Percentiles rank a stretch among this genome's conserved stretches.
phyloP scores from a whole-genome alignment of 2,797 vertebrate genomes.

The Chelonia mydas region DNA sequence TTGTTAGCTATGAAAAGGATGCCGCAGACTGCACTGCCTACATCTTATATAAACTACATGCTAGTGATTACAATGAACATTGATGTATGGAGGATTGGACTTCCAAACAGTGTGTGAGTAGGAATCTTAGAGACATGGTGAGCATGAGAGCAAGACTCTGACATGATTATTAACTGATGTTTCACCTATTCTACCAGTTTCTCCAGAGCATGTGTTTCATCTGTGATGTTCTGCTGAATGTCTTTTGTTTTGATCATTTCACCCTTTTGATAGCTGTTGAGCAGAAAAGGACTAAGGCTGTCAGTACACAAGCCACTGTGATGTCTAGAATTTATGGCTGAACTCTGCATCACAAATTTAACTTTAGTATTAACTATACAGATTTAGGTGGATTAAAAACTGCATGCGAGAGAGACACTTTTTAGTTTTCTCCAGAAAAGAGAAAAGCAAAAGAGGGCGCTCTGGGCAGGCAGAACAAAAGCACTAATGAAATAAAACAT shows the following conservation, averaged over 20 bases:
- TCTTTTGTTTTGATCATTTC: constrained; percentile 2
- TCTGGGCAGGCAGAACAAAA: neutral
- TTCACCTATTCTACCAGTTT: neutral
- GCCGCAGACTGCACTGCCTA: neutral
- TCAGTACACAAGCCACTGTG: neutral
- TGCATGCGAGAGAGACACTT: neutral
- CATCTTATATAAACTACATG: neutral
- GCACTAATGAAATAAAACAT: neutral
- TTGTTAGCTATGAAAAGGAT: neutral
- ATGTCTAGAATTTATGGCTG: neutral
- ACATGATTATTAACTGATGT: neutral
- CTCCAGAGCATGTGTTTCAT: neutral
- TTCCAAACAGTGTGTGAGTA: neutral
- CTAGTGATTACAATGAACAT: neutral
- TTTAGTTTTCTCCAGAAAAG: neutral
- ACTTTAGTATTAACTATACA: neutral
- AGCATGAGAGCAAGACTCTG: neutral
- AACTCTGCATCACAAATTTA: neutral
- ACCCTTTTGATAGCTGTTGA: neutral
- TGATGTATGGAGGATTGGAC: neutral
- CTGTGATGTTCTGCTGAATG: neutral
- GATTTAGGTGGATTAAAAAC: neutral
- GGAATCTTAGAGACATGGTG: too few relatives aligned
- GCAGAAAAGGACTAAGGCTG: neutral
- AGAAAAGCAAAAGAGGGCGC: neutral